These are phyloP conservation scores for Eupithecia dodoneata DNA, from an alignment of 2,888 invertebrate species.

Conservation along the genomic window DNA sequence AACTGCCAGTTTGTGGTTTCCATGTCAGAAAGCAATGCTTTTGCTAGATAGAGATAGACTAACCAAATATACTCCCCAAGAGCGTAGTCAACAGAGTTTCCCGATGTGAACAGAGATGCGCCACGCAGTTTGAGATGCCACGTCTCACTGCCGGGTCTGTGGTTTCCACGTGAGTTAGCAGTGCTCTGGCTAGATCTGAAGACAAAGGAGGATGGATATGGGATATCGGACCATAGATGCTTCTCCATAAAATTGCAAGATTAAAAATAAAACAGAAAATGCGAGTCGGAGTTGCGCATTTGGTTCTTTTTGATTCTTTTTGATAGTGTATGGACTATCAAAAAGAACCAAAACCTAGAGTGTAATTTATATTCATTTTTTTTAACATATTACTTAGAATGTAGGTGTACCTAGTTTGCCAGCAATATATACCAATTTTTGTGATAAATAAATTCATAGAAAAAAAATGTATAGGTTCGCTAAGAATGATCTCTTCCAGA, in stretches of 20 bases:
- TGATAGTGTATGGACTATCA: no score
- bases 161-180: slow-evolving; percentile 86
- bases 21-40: slow-evolving; percentile 87
- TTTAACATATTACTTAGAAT: no score
- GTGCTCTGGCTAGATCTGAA: slow-evolving; percentile 86
- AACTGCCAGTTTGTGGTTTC: slow-evolving; percentile 86
- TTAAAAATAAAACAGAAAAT: no score
- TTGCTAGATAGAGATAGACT: slow-evolving; percentile 77
- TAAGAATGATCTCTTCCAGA: no score
- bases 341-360: no score
- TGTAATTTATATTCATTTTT: no score
- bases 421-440: no score
- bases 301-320: no score
- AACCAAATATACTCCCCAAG: slow-evolving; percentile 66
- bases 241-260: neutral
- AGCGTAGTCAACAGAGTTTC: slow-evolving; percentile 86
- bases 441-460: no score
- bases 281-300: no score
- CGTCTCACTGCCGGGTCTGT: slow-evolving; percentile 90
- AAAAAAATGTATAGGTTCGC: no score
- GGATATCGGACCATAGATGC: neutral
- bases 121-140: slow-evolving; percentile 91
- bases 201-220: neutral
- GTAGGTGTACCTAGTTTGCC: no score
- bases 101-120: slow-evolving; percentile 87